These are phyloP conservation scores for Xestia ashworthii DNA, from an alignment of 2,888 invertebrate genomes.

Conservation along the genomic window DNA sequence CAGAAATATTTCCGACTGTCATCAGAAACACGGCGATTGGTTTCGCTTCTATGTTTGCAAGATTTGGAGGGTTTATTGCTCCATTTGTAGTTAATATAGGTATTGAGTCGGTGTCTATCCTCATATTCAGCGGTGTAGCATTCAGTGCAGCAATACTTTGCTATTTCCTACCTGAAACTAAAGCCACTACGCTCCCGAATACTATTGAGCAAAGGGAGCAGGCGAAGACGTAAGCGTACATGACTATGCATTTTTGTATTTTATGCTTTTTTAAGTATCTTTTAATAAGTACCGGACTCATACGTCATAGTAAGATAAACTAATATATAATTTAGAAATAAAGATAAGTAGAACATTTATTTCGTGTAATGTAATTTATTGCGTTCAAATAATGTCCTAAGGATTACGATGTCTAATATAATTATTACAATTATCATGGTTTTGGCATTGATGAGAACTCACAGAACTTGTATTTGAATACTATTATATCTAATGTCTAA, in stretches of 20 bases:
- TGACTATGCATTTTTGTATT: not conserved
- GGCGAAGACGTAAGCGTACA: constrained; percentile 27
- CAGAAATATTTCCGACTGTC: constrained; percentile 95
- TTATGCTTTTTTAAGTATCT: not conserved
- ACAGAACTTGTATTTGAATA: constrained; percentile 62
- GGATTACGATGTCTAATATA: constrained; percentile 35
- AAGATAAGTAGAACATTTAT: constrained; percentile 6
- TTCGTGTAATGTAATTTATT: constrained; percentile 33
- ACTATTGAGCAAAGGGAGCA: constrained; percentile 82
- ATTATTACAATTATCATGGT: constrained; percentile 54
- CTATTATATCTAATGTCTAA: constrained; percentile 40
- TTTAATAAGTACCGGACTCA: not conserved
- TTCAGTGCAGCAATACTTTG: constrained; percentile 81
- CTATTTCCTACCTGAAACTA: constrained; percentile 84
- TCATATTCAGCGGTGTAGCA: constrained; percentile 81
- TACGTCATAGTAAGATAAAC: not conserved
- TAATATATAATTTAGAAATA: constrained; percentile 8
- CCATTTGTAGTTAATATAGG: constrained; percentile 92
- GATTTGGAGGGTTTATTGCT: constrained; percentile 93
- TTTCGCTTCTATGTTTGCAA: constrained; percentile 92
- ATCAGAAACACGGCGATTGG: constrained; percentile 95
- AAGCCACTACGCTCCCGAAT: constrained; percentile 81
- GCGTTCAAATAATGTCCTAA: constrained; percentile 26
- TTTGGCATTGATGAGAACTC: constrained; percentile 79
- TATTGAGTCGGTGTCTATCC: constrained; percentile 82